Evolutionary conservation across 2,113 vertebrate genomes (phyloP).

Genomic region (Grammatotria lemairii): DNA sequence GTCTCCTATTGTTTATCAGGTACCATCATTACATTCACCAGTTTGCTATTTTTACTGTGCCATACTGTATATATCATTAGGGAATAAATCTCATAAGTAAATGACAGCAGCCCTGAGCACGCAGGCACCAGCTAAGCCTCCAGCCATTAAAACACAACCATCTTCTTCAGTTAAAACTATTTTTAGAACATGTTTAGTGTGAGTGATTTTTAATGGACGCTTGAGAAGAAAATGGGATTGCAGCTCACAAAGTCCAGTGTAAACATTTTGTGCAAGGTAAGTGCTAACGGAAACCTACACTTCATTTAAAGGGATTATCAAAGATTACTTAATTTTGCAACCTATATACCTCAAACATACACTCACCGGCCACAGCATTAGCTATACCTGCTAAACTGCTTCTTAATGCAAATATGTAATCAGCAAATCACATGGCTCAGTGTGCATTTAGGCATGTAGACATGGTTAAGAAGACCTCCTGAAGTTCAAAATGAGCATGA

Average conservation of each 20-base stretch:
- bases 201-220: neutral
- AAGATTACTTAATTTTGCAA: neutral
- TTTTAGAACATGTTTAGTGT: neutral
- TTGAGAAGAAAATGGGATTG: neutral
- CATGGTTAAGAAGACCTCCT: neutral
- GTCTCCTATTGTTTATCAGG: neutral
- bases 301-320: neutral
- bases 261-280: neutral
- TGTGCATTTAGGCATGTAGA: neutral
- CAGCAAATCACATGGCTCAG: neutral
- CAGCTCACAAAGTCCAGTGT: neutral
- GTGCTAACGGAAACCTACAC: neutral
- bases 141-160: neutral
- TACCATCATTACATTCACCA: neutral
- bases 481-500: neutral
- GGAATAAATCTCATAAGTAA: neutral
- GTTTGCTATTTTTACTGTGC: neutral
- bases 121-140: neutral
- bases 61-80: slow-evolving; percentile 16
- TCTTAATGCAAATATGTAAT: neutral
- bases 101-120: slow-evolving; percentile 11
- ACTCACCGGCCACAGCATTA: neutral
- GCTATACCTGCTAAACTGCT: neutral
- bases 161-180: neutral
- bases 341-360: neutral